A percentile compares a stretch with the other conserved stretches of the same genome.
These are phyloP conservation scores for Ganaspis brasiliensis DNA, from an alignment of 2,888 invertebrate species.

Conservation along the genomic window DNA sequence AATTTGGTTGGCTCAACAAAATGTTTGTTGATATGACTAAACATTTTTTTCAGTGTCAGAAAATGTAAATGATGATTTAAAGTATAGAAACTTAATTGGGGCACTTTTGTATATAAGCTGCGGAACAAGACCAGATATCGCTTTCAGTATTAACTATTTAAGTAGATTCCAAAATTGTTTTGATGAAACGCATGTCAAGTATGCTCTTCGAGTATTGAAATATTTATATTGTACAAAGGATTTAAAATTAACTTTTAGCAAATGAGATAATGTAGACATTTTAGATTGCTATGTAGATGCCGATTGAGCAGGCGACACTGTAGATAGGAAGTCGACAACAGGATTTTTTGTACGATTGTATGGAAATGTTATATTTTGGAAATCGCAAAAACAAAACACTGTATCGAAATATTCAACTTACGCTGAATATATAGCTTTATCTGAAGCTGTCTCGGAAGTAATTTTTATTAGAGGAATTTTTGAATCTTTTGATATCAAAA, in stretches of 20 bases:
- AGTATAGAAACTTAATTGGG: slow-evolving; percentile 51
- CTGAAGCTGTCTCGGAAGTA: slow-evolving; percentile 5
- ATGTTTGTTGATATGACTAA: too few relatives aligned
- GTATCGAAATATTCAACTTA: slow-evolving; percentile 14
- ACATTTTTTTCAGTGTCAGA: too few relatives aligned
- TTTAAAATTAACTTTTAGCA: slow-evolving; percentile 40
- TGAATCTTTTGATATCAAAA: not conserved
- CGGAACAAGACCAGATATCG: slow-evolving; percentile 49
- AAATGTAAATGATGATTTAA: too few relatives aligned
- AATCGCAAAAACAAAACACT: slow-evolving; percentile 10
- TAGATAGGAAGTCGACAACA: slow-evolving; percentile 4
- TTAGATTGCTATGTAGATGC: slow-evolving; percentile 44
- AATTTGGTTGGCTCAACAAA: too few relatives aligned
- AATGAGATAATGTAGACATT: slow-evolving; percentile 10
- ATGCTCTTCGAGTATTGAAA: slow-evolving; percentile 17
- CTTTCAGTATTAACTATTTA: slow-evolving; percentile 50
- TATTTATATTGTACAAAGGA: slow-evolving; percentile 51
- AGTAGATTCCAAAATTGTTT: slow-evolving; percentile 44
- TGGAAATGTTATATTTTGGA: slow-evolving; percentile 30
- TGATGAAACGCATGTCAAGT: slow-evolving; percentile 48
- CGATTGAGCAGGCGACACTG: slow-evolving; percentile 10
- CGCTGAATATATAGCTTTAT: slow-evolving; percentile 23
- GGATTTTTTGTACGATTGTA: not conserved
- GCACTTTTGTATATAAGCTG: slow-evolving; percentile 50
- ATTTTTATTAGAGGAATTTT: not conserved